These are phyloP conservation scores for Pogona vitticeps DNA, from an alignment of 2,113 vertebrate species.

Conservation along the genomic window DNA sequence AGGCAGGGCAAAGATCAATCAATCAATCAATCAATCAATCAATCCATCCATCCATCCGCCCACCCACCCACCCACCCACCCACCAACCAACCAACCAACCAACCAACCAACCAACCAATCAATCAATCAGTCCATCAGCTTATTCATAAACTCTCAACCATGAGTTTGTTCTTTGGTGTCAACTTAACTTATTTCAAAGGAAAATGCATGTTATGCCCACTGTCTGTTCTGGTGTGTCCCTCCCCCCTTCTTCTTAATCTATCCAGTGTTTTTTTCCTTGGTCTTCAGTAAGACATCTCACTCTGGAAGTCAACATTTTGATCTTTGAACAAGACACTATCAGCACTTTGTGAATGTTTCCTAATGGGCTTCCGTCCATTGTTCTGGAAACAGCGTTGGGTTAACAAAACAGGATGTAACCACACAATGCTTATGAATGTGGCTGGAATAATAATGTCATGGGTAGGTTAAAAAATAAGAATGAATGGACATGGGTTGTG, in stretches of 20 bases:
- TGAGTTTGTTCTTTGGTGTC: neutral
- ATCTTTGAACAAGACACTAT: conserved; percentile 45
- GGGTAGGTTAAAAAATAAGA: conserved; percentile 56
- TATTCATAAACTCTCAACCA: neutral
- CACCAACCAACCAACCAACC: no score
- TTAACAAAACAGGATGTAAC: conserved; percentile 69
- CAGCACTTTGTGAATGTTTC: conserved; percentile 48
- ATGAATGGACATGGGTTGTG: conserved; percentile 61
- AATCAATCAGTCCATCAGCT: no score
- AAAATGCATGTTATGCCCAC: neutral
- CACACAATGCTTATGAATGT: conserved; percentile 62
- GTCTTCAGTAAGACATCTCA: conserved; percentile 63
- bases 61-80: no score
- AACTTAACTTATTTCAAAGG: neutral
- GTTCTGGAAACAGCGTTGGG: conserved; percentile 64
- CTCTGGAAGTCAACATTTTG: conserved; percentile 68
- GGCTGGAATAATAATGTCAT: conserved; percentile 65
- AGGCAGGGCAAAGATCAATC: no score
- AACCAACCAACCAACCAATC: no score
- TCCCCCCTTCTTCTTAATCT: neutral
- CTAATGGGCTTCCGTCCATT: conserved; percentile 69
- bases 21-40: no score
- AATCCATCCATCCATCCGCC: no score
- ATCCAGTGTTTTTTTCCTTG: conserved; percentile 59
- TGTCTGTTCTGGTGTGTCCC: conserved; percentile 18